A percentile compares a stretch with the other conserved stretches of the same genome.
These are phyloP conservation scores for Rhynchopsitta pachyrhyncha DNA, from an alignment of 2,113 vertebrate genomes.

Conservation along the genomic window DNA sequence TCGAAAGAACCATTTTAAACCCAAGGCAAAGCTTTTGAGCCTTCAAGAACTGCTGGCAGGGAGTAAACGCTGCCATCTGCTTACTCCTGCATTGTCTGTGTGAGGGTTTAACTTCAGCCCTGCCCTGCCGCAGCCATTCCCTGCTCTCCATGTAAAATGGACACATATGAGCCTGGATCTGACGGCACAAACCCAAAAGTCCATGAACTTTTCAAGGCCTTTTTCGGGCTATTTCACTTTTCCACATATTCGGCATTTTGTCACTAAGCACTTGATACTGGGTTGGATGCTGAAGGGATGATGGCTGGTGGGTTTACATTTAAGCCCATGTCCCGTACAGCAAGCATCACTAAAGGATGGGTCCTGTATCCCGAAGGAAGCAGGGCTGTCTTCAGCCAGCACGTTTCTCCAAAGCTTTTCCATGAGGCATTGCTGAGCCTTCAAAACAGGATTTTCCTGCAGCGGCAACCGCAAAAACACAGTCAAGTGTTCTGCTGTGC, in stretches of 20 bases:
- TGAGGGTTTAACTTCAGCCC: neutral
- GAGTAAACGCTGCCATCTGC: neutral
- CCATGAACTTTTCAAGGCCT: neutral
- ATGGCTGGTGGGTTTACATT: rapidly evolving
- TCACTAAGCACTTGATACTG: neutral
- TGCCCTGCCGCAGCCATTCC: too few species aligned
- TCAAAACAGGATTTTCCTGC: neutral
- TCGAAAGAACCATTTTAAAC: neutral
- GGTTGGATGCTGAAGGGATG: neutral
- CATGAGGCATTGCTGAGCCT: neutral
- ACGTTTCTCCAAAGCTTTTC: neutral
- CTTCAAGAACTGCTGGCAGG: neutral
- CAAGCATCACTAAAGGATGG: too few species aligned
- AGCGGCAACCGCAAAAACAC: neutral
- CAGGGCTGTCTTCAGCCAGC: neutral
- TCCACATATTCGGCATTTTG: neutral
- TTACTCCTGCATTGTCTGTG: neutral
- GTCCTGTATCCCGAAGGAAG: neutral
- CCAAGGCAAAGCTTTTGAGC: neutral
- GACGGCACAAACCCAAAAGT: neutral
- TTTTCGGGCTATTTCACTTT: neutral
- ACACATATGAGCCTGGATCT: neutral
- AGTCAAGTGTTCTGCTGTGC: neutral
- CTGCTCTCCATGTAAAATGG: neutral
- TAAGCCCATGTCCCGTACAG: rapidly evolving